These are phyloP conservation scores for Poecile montanus DNA, from an alignment of 2,797 vertebrate species.

Conservation along the genomic window DNA sequence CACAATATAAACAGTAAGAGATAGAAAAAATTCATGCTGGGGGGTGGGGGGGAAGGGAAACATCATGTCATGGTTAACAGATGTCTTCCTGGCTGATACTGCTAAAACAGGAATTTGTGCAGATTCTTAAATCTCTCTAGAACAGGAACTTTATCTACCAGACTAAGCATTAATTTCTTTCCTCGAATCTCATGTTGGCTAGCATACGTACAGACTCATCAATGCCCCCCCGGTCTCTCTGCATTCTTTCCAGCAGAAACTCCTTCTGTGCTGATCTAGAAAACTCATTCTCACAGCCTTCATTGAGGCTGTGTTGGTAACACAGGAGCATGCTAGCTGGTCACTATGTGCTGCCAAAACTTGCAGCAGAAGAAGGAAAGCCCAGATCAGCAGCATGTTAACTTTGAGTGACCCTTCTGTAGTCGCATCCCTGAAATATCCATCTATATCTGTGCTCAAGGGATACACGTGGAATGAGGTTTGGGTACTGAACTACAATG, in stretches of 20 bases:
- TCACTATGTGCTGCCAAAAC: neutral
- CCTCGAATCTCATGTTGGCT: neutral
- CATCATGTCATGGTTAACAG: conserved; percentile 48
- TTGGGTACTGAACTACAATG: neutral
- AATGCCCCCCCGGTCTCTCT: neutral
- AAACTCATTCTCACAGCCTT: neutral
- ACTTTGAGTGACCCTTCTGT: neutral
- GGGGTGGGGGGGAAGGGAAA: neutral
- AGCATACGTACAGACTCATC: neutral
- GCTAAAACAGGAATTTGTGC: conserved; percentile 39
- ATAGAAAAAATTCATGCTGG: neutral
- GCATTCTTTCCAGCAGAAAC: neutral
- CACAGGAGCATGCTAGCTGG: neutral
- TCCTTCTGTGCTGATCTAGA: neutral
- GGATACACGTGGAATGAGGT: neutral
- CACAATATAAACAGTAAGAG: neutral
- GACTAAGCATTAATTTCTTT: neutral
- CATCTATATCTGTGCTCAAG: neutral
- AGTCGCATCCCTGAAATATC: neutral
- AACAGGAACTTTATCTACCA: conserved; percentile 5
- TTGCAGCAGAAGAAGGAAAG: neutral
- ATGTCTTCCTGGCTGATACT: conserved; percentile 65
- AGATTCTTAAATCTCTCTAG: neutral
- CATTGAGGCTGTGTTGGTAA: neutral
- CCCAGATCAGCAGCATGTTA: neutral